Base-by-base conservation (phyloP, 2,888 invertebrate species). In the Palloptera scutellata region DNA sequence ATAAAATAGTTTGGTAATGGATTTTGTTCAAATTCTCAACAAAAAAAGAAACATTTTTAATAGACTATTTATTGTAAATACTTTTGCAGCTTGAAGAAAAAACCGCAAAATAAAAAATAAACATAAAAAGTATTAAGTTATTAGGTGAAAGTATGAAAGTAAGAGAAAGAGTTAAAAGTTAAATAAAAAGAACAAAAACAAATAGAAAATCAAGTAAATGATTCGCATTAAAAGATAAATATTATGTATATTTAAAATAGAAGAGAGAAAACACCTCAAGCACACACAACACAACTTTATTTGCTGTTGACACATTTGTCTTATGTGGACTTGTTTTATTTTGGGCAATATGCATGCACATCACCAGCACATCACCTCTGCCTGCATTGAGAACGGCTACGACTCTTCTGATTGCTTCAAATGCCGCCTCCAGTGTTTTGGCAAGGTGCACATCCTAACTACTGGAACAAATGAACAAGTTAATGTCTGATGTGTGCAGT, bases 211-310 rank as follows among this genome's bases (percentile, higher is more conserved):
- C 48, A 48, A 48, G 48, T 15, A 48, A 48, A 6, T 48, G 9
- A 15, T 30, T 30, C 6, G 12, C 48, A 63, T 51, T 58, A 40
- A 60, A 67, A 58, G 61, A 58, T n/a, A 43, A 51, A 41, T 51
- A 42, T 59, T 58, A 43, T 19, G 61, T 51, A 57, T 45, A 61
- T 61, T 58, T 57, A 54, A 61, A 60, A 70, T 45, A 64, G 30
- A 30, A 30, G 30, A 48, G 15, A 15, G 48, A 12, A 12, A 48
- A 48, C 48, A 48, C 10, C 10, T 8, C 48, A 48, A 9, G 15
- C 13, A 48, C 48, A 13, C n/a, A n/a, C n/a, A n/a, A n/a, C n/a
- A n/a, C 1, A 48, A 48, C 5, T 5, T 9, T n/a, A 48, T 48
- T 4, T 13, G 15, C 48, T n/a, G 9, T 48, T 48, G 8, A 11